A percentile compares a stretch with the other conserved stretches of the same genome.
These are phyloP conservation scores for Lasioglossum pauxillum DNA, from an alignment of 2,888 invertebrate genomes.

Conservation along the genomic window DNA sequence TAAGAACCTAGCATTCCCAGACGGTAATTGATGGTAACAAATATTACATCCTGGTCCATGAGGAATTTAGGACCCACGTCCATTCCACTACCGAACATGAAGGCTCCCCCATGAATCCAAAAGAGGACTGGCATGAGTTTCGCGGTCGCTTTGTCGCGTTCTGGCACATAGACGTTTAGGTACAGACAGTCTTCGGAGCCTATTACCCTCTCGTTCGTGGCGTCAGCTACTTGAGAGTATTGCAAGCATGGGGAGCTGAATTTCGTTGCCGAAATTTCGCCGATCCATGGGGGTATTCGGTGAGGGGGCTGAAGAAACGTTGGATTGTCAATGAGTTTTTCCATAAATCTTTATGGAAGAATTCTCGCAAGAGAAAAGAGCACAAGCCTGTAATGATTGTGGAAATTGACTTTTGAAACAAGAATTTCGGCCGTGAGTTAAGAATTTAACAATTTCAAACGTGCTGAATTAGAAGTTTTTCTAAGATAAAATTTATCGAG, in stretches of 20 bases:
- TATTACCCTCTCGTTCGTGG: conserved; percentile 67
- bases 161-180: conserved; percentile 79
- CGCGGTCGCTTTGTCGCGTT: conserved; percentile 40
- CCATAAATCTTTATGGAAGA: background rate
- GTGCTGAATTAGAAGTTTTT: background rate
- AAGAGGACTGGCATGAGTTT: conserved; percentile 77
- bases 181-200: conserved; percentile 81
- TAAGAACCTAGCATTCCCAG: conserved; percentile 88
- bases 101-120: conserved; percentile 82
- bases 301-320: conserved; percentile 73
- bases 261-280: conserved; percentile 78
- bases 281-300: conserved; percentile 72
- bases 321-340: background rate
- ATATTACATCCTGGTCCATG: conserved; percentile 88
- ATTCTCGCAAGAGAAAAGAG: background rate
- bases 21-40: conserved; percentile 90
- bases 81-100: conserved; percentile 84
- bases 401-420: background rate
- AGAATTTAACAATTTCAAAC: background rate
- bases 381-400: background rate
- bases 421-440: background rate
- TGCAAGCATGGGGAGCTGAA: conserved; percentile 76
- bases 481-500: no score
- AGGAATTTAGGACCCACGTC: conserved; percentile 86
- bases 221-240: conserved; percentile 70